Conservation (phyloP, 1,140 invertebrate genomes). For the Nebria ingens region DNA sequence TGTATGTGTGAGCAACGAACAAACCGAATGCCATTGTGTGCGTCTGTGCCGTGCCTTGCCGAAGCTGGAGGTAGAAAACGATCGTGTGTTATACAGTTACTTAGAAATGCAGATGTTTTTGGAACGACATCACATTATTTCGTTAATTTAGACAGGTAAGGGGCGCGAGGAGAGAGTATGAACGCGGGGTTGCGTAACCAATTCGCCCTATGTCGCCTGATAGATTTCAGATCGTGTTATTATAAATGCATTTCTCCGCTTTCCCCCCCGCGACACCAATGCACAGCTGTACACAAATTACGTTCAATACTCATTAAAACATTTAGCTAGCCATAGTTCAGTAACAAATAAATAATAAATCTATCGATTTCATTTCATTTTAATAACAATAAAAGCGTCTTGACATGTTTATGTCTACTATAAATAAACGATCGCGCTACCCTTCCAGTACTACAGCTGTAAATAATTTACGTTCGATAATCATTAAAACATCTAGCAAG, state of each 20-base stretch:
- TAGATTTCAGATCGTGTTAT: not conserved
- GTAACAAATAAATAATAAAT: too few relatives aligned
- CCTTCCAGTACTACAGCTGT: too few relatives aligned
- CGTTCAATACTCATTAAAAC: not conserved
- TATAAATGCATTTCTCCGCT: not conserved
- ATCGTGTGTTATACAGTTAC: not conserved
- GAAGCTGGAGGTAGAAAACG: too few relatives aligned
- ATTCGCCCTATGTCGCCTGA: not conserved
- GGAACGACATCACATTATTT: not conserved
- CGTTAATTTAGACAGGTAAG: constrained; percentile 5
- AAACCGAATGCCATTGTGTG: not conserved
- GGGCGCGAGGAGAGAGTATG: not conserved
- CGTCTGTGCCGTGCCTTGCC: not conserved
- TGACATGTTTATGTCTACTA: too few relatives aligned
- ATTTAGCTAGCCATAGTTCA: not conserved
- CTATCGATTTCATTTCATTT: too few relatives aligned
- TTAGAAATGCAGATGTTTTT: constrained; percentile 8
- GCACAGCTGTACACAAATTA: not conserved
- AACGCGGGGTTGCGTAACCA: not conserved
- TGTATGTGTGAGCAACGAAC: constrained; percentile 1
- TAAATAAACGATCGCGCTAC: too few relatives aligned
- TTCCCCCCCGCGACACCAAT: not conserved
- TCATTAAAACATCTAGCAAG: too few relatives aligned
- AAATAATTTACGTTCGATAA: too few relatives aligned
- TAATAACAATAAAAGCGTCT: too few relatives aligned